A percentile compares a stretch with the other conserved stretches of the same genome.
phyloP scores from a whole-genome alignment of 53 echinoderm and acorn worm species.

The Patiria pectinifera region DNA sequence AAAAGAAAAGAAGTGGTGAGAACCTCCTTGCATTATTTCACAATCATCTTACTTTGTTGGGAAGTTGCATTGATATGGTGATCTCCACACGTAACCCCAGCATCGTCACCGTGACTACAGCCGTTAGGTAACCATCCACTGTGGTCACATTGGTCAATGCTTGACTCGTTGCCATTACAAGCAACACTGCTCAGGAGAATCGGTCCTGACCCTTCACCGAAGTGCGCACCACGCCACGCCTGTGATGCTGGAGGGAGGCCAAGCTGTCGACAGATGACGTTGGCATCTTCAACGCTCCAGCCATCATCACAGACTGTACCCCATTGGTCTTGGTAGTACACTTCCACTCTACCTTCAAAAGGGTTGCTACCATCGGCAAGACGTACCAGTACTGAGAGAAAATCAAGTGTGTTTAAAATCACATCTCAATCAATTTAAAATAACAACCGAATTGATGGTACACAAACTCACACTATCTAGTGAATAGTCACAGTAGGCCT shows the following conservation, averaged over 20 bases:
- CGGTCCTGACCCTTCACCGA: conserved; percentile 60
- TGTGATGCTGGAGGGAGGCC: conserved; percentile 41
- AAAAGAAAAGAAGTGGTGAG: not conserved
- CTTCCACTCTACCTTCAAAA: conserved; percentile 64
- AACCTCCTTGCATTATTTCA: too few relatives aligned
- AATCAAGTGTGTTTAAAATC: too few relatives aligned
- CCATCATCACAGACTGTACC: conserved; percentile 66
- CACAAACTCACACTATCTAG: too few relatives aligned
- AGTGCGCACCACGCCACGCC: conserved; percentile 30
- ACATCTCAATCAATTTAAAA: too few relatives aligned
- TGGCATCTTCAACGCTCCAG: conserved; percentile 65
- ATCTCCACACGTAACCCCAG: conserved; percentile 44
- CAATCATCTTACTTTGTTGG: not conserved
- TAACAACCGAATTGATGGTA: too few relatives aligned
- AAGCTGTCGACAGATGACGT: conserved; percentile 61
- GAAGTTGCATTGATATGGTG: not conserved
- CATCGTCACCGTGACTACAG: conserved; percentile 46
- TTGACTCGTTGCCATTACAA: conserved; percentile 55
- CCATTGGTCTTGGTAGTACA: conserved; percentile 58
- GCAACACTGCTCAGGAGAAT: conserved; percentile 38
- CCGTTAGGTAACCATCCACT: conserved; percentile 13
- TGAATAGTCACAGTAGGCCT: too few relatives aligned
- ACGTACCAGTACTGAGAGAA: not conserved
- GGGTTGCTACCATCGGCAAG: conserved; percentile 37
- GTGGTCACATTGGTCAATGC: conserved; percentile 39